Evolutionary conservation across 2,888 invertebrate genomes (phyloP).

Genomic region (Chydorus sphaericus): DNA sequence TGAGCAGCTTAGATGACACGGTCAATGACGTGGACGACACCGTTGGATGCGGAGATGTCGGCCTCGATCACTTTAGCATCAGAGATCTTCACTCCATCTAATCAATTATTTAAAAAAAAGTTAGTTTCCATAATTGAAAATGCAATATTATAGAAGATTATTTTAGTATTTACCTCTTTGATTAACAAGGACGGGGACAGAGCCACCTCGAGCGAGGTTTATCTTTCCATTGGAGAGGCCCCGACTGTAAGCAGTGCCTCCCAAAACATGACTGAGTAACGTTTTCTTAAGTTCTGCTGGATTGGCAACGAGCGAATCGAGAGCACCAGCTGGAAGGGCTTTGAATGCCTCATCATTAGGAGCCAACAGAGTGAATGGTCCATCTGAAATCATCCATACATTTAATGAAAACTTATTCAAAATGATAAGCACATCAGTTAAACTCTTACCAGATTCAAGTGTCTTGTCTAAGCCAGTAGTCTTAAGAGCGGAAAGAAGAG

Average conservation of each 20-base stretch:
- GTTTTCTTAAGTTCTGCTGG: constrained; percentile 14
- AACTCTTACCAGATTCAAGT: not conserved
- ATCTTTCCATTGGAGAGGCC: constrained; percentile 16
- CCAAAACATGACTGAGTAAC: constrained; percentile 17
- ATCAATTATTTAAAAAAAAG: not conserved
- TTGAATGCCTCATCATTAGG: constrained; percentile 17
- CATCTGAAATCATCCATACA: constrained; percentile 2
- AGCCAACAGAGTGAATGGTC: constrained; percentile 17
- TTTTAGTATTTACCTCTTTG: not conserved
- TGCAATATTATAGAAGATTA: not conserved
- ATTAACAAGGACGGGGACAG: not conserved
- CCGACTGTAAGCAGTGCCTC: constrained; percentile 16
- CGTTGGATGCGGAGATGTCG: constrained; percentile 28
- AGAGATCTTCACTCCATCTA: constrained; percentile 21
- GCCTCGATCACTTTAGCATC: constrained; percentile 24
- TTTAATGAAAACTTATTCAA: not conserved
- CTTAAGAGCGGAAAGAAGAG: not conserved
- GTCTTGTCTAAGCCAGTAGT: not conserved
- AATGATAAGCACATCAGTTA: not conserved
- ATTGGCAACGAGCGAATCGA: constrained; percentile 12
- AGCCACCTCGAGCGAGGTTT: not conserved
- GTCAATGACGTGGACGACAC: constrained; percentile 25
- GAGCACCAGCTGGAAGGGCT: constrained; percentile 9
- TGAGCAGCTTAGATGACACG: not conserved
- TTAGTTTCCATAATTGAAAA: not conserved